A percentile compares a stretch with the other conserved stretches of the same genome.
These are phyloP conservation scores for Opisthocomus hoazin DNA, from an alignment of 2,113 vertebrate species.

Conservation along the genomic window DNA sequence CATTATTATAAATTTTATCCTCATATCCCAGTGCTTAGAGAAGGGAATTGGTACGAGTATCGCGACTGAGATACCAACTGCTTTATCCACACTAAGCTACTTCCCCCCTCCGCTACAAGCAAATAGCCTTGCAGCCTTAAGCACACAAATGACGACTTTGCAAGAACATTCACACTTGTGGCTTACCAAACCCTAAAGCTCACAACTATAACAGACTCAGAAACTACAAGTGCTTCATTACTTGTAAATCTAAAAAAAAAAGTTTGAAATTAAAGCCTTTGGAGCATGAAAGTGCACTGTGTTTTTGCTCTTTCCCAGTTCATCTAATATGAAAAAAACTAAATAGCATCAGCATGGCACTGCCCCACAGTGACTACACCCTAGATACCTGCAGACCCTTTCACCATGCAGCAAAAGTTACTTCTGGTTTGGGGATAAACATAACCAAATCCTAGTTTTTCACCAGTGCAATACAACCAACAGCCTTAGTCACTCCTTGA, in stretches of 20 bases:
- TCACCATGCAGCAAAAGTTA: not conserved
- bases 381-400: not conserved
- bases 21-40: not conserved
- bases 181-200: conserved; percentile 26
- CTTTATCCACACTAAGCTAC: not conserved
- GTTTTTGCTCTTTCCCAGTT: not conserved
- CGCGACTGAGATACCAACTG: not conserved
- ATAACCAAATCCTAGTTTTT: not conserved
- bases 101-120: not conserved
- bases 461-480: not conserved
- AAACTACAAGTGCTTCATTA: not conserved
- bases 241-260: not conserved
- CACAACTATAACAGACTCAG: not conserved
- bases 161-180: not conserved
- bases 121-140: not conserved
- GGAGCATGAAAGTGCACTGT: not conserved
- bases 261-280: not conserved
- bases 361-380: not conserved
- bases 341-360: not conserved
- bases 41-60: not conserved
- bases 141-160: not conserved
- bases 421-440: not conserved
- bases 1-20: not conserved
- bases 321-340: not conserved
- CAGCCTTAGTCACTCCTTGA: not conserved